Evolutionary conservation across 2,113 vertebrate genomes (phyloP).

Genomic region (Gambusia affinis): DNA sequence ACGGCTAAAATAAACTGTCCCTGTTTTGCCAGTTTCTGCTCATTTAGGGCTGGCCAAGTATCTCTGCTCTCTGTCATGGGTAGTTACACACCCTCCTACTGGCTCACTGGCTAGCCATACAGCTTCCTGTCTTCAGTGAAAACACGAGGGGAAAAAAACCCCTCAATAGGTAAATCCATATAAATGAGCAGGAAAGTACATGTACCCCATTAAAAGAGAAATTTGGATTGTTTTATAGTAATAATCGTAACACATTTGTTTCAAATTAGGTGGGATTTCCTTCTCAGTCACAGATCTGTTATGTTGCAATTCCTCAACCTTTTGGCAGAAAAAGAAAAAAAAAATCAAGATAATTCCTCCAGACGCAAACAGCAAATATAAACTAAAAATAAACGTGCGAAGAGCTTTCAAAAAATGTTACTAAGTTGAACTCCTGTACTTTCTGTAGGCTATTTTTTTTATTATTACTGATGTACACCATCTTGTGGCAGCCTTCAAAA

Average conservation of each 20-base stretch:
- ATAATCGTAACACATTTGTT: too few species aligned
- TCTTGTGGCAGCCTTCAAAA: conserved; percentile 68
- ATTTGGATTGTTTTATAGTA: too few species aligned
- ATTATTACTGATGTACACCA: conserved; percentile 54
- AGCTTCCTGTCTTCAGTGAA: conserved; percentile 18
- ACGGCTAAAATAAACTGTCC: conserved; percentile 64
- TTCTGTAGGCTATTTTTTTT: background rate
- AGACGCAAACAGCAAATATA: background rate
- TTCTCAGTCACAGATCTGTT: too few species aligned
- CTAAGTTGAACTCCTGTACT: background rate
- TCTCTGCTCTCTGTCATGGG: conserved; percentile 38
- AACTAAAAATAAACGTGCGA: background rate
- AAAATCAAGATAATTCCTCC: too few species aligned
- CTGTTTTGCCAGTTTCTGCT: conserved; percentile 47
- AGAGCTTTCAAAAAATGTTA: background rate
- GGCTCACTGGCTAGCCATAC: conserved; percentile 16
- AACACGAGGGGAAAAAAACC: conserved; percentile 14
- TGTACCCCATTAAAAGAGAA: conserved; percentile 5
- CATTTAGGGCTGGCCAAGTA: conserved; percentile 37
- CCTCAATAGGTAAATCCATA: conserved; percentile 14
- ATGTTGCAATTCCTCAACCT: too few species aligned
- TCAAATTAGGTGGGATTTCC: too few species aligned
- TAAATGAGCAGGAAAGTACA: conserved; percentile 2
- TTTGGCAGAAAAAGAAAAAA: too few species aligned
- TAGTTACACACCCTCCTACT: conserved; percentile 36